Evolutionary conservation across 2,113 vertebrate species (phyloP), one percentile per base, ranked within the genome.

Genomic region (Ceyx margarethae): DNA sequence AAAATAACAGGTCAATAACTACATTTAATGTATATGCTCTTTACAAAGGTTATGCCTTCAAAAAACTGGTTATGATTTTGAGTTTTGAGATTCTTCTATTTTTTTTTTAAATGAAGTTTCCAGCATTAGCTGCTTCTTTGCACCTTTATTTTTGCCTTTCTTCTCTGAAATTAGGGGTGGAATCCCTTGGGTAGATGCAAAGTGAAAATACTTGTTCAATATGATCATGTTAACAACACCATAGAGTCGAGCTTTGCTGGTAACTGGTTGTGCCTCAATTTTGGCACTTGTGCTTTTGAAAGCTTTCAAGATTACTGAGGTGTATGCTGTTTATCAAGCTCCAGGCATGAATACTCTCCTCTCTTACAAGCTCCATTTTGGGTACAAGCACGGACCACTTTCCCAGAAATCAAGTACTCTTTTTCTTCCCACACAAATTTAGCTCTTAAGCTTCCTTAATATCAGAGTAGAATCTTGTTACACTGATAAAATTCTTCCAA

Each of bases 231-330:
- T 40, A 21, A 91, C 33, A 66, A 37, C 42, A n/a, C 37, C 22
- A 68, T 57, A 68, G 33, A 0, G 6, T 53, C 35, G 31, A 92
- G 87, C n/a, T 87, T 76, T 87, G 81, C 84, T 95, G 89, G 89
- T 93, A 91, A 89, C 69, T 46, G 43, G 72, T 22, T 71, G 67
- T 56, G 92, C 84, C 86, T 80, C 42, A 7, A 60, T 40, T 91
- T 84, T 18, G 16, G 84, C 91, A 91, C 68, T 58, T 94, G 81
- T 94, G 85, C 90, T 94, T 91, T 81, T 85, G 81, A 90, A 90
- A 81, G 77, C 81, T 91, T 87, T 90, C 58, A 74, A 21, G 40
- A 35, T 51, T 66, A 21, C 61, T 66, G 61, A 94, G 45, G 71
- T 29, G 64, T 53, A 51, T n/a, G 35, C 81, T 79, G 61, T 68